Evolutionary conservation across 1,140 invertebrate species (phyloP).

Genomic region (Leptoteleia sp.): DNA sequence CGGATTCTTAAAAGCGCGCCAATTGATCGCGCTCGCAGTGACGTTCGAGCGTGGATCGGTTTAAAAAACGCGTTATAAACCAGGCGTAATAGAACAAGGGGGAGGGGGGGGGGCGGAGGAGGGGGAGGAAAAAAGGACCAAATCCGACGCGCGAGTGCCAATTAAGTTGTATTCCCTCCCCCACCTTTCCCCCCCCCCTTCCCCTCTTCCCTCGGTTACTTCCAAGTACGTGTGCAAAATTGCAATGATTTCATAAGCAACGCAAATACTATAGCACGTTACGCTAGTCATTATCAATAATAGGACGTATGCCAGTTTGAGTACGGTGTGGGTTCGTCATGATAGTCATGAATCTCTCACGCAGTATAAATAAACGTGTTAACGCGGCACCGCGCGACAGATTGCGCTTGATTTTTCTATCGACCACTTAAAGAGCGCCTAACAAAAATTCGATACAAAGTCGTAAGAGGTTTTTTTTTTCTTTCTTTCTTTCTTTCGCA

Average conservation of each 20-base stretch:
- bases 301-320: slow-evolving; percentile 53
- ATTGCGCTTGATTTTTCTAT: slow-evolving; percentile 53
- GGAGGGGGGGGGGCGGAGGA: too few species aligned
- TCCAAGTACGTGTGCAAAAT: slow-evolving; percentile 47
- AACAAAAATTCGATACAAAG: slow-evolving; percentile 13
- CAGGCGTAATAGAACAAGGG: too few species aligned
- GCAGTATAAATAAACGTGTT: slow-evolving; percentile 61
- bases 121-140: slow-evolving; percentile 15
- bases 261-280: slow-evolving; percentile 49
- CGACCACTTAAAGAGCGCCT: slow-evolving; percentile 21
- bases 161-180: too few species aligned
- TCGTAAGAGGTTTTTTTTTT: too few species aligned
- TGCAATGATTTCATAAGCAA: slow-evolving; percentile 49
- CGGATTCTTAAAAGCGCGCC: too few species aligned
- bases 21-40: too few species aligned
- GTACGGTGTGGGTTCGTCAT: slow-evolving; percentile 40
- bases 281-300: slow-evolving; percentile 62
- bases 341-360: slow-evolving; percentile 52
- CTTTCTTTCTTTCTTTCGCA: too few species aligned
- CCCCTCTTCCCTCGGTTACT: neutral
- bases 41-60: too few species aligned
- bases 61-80: too few species aligned
- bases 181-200: too few species aligned
- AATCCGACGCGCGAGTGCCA: slow-evolving; percentile 16
- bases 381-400: slow-evolving; percentile 36